phyloP scores from a whole-genome alignment of 1,140 invertebrate genomes.

The Leptonema lineaticorne region DNA sequence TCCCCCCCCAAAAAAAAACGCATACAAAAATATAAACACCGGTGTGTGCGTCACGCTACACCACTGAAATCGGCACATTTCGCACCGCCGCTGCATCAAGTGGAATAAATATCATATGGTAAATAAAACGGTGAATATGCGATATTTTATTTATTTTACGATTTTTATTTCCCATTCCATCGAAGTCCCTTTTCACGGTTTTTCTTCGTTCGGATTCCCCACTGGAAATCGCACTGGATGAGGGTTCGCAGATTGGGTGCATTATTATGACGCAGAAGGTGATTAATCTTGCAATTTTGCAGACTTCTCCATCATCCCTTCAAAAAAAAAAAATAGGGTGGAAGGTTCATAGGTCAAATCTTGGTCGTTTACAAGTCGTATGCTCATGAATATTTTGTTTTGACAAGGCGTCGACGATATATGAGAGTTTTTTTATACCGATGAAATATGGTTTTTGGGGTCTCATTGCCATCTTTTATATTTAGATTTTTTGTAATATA shows the following conservation, averaged over 20 bases:
- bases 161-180: too few species aligned
- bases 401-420: neutral
- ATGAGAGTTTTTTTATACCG: neutral
- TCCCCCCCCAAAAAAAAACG: too few species aligned
- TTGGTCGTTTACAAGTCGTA: conserved; percentile 11
- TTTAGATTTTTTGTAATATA: too few species aligned
- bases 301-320: conserved; percentile 12
- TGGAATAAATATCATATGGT: conserved; percentile 59
- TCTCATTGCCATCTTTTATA: too few species aligned
- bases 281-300: conserved; percentile 39
- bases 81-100: conserved; percentile 44
- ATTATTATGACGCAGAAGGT: conserved; percentile 56
- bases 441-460: too few species aligned
- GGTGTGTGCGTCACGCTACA: neutral
- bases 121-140: conserved; percentile 55
- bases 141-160: neutral
- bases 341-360: conserved; percentile 10
- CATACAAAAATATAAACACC: too few species aligned
- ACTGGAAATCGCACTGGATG: too few species aligned
- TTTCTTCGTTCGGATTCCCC: too few species aligned
- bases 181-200: too few species aligned
- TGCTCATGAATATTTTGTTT: conserved; percentile 15
- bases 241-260: conserved; percentile 50
- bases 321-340: neutral
- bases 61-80: neutral